These are phyloP conservation scores for Dinomys branickii DNA, from an alignment of 2,113 vertebrate species.

Conservation along the genomic window DNA sequence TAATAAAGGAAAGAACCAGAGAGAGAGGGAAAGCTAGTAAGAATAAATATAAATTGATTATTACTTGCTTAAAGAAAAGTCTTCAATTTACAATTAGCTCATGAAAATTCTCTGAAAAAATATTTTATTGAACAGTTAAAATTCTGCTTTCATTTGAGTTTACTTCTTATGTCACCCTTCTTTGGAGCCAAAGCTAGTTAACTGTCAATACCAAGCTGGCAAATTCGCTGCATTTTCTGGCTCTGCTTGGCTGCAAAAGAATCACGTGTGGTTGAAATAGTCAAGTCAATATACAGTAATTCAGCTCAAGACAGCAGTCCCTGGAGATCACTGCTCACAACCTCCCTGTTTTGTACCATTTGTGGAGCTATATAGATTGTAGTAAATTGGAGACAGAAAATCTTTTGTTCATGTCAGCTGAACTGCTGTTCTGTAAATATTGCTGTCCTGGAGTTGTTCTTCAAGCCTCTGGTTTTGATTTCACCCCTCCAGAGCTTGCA, in stretches of 20 bases:
- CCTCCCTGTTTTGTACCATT: not conserved
- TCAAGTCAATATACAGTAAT: not conserved
- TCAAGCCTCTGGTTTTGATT: constrained; percentile 34
- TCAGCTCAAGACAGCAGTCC: not conserved
- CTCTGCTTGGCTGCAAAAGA: not conserved
- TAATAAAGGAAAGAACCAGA: constrained; percentile 29
- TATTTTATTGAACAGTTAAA: constrained; percentile 65
- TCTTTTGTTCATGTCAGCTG: not conserved
- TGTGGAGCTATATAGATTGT: not conserved
- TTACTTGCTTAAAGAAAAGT: constrained; percentile 63
- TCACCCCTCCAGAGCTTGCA: constrained; percentile 11
- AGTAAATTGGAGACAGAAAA: constrained; percentile 28
- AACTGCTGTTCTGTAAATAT: constrained; percentile 6
- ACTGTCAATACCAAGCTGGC: not conserved
- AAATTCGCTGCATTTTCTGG: constrained; percentile 30
- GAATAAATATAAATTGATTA: constrained; percentile 46
- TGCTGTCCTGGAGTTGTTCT: not conserved
- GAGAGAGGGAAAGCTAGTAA: constrained; percentile 6
- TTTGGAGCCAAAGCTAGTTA: constrained; percentile 49
- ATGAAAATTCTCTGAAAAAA: constrained; percentile 56
- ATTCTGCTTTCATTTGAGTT: constrained; percentile 34
- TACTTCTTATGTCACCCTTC: constrained; percentile 41
- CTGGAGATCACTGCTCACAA: constrained; percentile 7
- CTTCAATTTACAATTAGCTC: constrained; percentile 53
- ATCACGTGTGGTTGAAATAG: not conserved